Base-by-base conservation (phyloP, 2,113 vertebrate species). In the Neodon shergylaensis region DNA sequence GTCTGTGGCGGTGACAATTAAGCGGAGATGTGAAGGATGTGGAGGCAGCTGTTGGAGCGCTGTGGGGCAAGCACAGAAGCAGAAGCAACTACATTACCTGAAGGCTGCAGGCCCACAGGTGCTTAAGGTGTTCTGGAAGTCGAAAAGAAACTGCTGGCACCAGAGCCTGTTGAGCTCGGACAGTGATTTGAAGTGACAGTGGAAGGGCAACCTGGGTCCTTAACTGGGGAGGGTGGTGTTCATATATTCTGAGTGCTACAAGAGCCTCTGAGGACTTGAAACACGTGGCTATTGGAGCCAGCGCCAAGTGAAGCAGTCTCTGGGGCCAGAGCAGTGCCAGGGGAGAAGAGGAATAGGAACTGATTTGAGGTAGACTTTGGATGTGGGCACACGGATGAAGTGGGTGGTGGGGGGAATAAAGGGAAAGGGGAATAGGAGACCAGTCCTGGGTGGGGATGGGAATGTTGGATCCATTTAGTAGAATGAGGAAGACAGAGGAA, bases 81-180 rank as follows among this genome's bases (percentile, higher is more conserved):
- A 2, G 33, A 44, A 66, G 81, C 85, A 58, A 0, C 58, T 36
- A 0, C 5, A 11, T 7, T 0, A 5, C 24, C 0, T 4, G 19
- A 52, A 77, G 58, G 39, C 87, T 19, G 42, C 0, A 0, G 28
- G 47, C 68, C 66, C 19, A 8, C n/a, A 54, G 36, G 54, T 21
- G 17, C 61, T 16, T 19, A 1, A 16, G 24, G 63, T 52, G 1
- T 44, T 73, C 54, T 47, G 13, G 81, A 93, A 72, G 16, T 5
- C 78, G 47, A 81, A 52, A 81, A 52, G 83, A 76, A 81, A n/a
- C 47, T 3, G 1, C 21, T 2, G 24, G 39, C 96, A 21, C 63
- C 44, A 54, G 65, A n/a, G 49, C 70, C 10, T 9, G 3, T 7
- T 36, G 79, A 83, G 7, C 28, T 12, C 13, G 22, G 61, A 76